Percentiles rank a stretch among this genome's conserved stretches.
phyloP scores from a whole-genome alignment of 2,113 vertebrate species.

The Jacana jacana region DNA sequence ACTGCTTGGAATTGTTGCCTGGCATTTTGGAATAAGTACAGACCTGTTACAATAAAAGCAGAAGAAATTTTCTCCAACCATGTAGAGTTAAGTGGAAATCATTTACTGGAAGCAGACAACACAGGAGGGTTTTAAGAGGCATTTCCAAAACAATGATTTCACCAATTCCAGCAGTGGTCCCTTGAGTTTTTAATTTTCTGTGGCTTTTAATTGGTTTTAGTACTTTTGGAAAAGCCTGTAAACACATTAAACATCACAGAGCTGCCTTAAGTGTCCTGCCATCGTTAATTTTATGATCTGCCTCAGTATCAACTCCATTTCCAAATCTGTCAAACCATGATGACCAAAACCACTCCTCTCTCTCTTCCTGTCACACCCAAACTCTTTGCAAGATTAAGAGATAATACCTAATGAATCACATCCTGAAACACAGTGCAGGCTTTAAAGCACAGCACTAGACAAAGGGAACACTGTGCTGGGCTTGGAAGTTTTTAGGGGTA shows the following conservation, averaged over 20 bases:
- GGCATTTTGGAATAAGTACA: background rate
- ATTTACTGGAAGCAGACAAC: background rate
- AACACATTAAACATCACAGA: background rate
- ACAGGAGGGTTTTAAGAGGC: background rate
- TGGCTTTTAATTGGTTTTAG: background rate
- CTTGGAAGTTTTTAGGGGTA: background rate
- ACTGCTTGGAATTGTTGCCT: background rate
- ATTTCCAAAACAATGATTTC: background rate
- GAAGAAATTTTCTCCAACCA: background rate
- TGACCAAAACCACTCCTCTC: background rate
- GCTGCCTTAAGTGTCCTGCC: background rate
- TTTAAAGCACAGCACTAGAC: background rate
- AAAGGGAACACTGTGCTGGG: background rate
- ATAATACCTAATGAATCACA: background rate
- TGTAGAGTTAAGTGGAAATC: fast-evolving
- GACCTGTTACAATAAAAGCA: background rate
- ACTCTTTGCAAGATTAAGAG: background rate
- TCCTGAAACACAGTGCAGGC: background rate
- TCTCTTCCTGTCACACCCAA: background rate
- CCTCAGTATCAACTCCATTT: background rate
- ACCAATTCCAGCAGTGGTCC: background rate
- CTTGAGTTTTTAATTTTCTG: background rate
- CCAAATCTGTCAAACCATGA: background rate
- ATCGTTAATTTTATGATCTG: background rate
- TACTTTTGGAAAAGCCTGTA: background rate